Evolutionary conservation across 1,140 invertebrate species (phyloP).

Genomic region (Bombyx mori): ASM3026992v2 NC_085114.1:6932001-6932500

Average conservation of each 20-base stretch:
- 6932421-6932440: conserved; percentile 6
- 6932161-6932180: too few species aligned
- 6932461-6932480: conserved; percentile 23
- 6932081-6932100: conserved; percentile 38
- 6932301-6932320: too few species aligned
- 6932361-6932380: background rate
- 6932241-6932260: too few species aligned
- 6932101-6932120: conserved; percentile 47
- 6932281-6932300: too few species aligned
- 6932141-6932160: too few species aligned
- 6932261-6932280: too few species aligned
- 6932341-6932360: background rate
- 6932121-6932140: conserved; percentile 24
- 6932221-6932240: background rate
- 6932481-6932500: conserved; percentile 12
- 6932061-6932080: conserved; percentile 35
- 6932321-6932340: too few species aligned
- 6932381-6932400: conserved; percentile 1
- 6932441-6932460: conserved; percentile 8
- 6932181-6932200: too few species aligned
- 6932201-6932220: background rate
- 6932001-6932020: background rate
- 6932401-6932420: conserved; percentile 7
- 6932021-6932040: conserved; percentile 9
- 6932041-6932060: conserved; percentile 33